A percentile compares a stretch with the other conserved stretches of the same genome.
These are phyloP conservation scores for Novumbra hubbsi DNA, from an alignment of 2,797 vertebrate genomes.

Conservation along the genomic window DNA sequence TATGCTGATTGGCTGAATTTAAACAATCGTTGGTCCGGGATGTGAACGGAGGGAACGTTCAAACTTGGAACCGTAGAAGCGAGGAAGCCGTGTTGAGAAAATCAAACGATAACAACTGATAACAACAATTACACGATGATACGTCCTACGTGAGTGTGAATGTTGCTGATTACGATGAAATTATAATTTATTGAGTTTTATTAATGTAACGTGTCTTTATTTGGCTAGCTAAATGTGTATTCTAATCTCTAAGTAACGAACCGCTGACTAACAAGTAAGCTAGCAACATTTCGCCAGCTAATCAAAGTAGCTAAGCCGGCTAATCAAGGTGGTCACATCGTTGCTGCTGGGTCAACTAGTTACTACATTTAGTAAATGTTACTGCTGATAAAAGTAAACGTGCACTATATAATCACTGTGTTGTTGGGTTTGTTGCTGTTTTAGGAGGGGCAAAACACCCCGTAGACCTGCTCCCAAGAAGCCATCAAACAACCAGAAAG, in stretches of 20 bases:
- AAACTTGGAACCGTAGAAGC: constrained; percentile 36
- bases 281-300: background rate
- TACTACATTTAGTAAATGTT: background rate
- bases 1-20: constrained; percentile 37
- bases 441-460: background rate
- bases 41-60: constrained; percentile 70
- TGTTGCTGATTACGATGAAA: background rate
- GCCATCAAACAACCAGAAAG: constrained; percentile 72
- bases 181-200: background rate
- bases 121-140: constrained; percentile 48
- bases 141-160: constrained; percentile 65
- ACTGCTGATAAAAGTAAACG: background rate
- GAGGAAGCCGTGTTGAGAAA: constrained; percentile 9
- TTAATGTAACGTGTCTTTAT: background rate
- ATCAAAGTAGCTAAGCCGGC: background rate
- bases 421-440: background rate
- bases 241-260: background rate
- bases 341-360: background rate
- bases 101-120: constrained; percentile 4
- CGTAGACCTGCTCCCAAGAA: background rate
- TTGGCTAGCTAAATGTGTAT: background rate
- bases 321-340: too few relatives aligned
- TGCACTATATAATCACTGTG: background rate
- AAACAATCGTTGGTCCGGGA: constrained; percentile 49
- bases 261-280: constrained; percentile 38